Evolutionary conservation across 2,113 vertebrate species (phyloP).

Genomic region (Tragelaphus imberbis): DNA sequence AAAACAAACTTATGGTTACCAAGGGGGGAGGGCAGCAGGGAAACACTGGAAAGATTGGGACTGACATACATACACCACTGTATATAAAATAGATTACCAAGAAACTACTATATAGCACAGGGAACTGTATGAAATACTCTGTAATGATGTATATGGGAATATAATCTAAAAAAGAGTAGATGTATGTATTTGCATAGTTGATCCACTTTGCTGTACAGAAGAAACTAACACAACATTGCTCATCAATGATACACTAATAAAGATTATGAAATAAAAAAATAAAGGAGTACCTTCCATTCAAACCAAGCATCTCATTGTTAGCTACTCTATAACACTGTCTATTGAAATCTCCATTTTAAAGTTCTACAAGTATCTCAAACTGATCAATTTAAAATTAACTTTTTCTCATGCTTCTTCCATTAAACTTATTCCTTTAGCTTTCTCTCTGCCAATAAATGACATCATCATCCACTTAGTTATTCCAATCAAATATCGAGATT

Average conservation of each 20-base stretch:
- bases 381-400: neutral
- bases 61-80: neutral
- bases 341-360: neutral
- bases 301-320: neutral
- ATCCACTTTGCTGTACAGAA: neutral
- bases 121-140: neutral
- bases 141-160: neutral
- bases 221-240: neutral
- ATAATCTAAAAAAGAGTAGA: neutral
- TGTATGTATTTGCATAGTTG: neutral
- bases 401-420: neutral
- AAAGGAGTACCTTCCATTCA: neutral
- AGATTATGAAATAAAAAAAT: neutral
- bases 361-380: neutral
- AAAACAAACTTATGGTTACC: neutral
- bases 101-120: neutral
- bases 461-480: neutral
- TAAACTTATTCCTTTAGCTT: neutral
- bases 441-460: neutral
- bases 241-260: neutral
- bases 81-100: neutral
- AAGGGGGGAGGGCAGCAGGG: neutral
- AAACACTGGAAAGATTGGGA: neutral
- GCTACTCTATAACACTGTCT: neutral
- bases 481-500: neutral